Conservation (phyloP, 1,140 invertebrate genomes). For the Mercenaria mercenaria region DNA sequence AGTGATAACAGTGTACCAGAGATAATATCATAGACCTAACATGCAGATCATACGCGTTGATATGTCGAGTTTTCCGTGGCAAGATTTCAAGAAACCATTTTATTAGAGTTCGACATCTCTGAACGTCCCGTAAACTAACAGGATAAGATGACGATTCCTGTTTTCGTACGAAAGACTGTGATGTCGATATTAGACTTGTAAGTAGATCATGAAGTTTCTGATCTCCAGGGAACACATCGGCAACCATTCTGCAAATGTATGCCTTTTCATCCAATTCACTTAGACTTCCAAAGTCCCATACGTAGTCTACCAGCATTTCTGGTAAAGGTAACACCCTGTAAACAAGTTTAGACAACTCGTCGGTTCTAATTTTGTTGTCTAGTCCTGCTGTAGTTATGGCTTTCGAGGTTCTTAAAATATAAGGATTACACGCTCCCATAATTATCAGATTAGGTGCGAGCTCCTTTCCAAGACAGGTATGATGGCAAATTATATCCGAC, state of each 20-base stretch:
- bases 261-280: slow-evolving; percentile 65
- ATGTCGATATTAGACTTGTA: slow-evolving; percentile 48
- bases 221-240: slow-evolving; percentile 4
- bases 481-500: slow-evolving; percentile 66
- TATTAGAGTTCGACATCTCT: slow-evolving; percentile 55
- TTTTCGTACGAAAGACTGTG: slow-evolving; percentile 64
- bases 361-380: slow-evolving; percentile 59
- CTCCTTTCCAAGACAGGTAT: slow-evolving; percentile 48
- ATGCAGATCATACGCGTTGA: neutral
- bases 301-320: slow-evolving; percentile 70
- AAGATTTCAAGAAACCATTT: slow-evolving; percentile 67
- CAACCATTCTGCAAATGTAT: slow-evolving; percentile 67
- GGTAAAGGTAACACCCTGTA: slow-evolving; percentile 71
- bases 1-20: slow-evolving; percentile 77
- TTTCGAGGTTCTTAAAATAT: slow-evolving; percentile 58
- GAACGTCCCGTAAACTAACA: slow-evolving; percentile 72
- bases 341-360: slow-evolving; percentile 61
- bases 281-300: slow-evolving; percentile 73
- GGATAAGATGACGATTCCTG: slow-evolving; percentile 28
- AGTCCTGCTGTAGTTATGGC: slow-evolving; percentile 63
- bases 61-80: slow-evolving; percentile 35
- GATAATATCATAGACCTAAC: slow-evolving; percentile 71
- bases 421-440: slow-evolving; percentile 73
- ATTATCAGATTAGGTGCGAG: slow-evolving; percentile 66
- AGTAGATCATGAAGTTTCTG: slow-evolving; percentile 13